Conservation (phyloP, 2,888 invertebrate species). For the Phengaris alcon region DNA sequence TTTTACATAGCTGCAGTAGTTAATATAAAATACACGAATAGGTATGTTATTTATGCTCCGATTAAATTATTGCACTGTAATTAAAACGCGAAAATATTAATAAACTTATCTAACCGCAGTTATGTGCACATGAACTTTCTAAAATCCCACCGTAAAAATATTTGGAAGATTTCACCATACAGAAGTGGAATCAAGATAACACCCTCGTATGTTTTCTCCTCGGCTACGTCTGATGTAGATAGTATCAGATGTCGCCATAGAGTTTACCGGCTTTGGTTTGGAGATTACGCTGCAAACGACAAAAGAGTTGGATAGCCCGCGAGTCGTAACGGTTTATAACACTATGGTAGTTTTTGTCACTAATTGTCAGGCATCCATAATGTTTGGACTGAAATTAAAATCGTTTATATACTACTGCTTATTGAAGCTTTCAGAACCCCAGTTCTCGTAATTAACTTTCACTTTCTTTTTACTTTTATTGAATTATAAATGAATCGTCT, state of each 20-base stretch:
- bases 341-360: no score
- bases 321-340: no score
- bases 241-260: not conserved
- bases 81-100: conserved; percentile 5
- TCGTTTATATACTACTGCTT: no score
- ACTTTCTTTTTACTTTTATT: no score
- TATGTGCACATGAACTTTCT: not conserved
- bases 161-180: conserved; percentile 19
- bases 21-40: not conserved
- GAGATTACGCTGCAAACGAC: not conserved
- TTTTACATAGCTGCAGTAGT: no score
- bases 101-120: not conserved
- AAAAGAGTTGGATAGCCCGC: not conserved
- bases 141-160: not conserved
- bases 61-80: not conserved
- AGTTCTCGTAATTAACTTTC: no score
- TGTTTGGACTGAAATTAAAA: no score
- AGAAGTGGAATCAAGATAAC: not conserved
- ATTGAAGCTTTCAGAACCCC: no score
- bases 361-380: no score
- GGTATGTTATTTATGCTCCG: not conserved
- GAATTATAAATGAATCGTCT: no score
- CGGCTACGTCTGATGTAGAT: not conserved
- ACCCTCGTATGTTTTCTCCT: not conserved
- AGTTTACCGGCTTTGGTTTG: not conserved